phyloP scores from a whole-genome alignment of 1,140 invertebrate genomes.

The Pseudachorutes palmiensis region DNA sequence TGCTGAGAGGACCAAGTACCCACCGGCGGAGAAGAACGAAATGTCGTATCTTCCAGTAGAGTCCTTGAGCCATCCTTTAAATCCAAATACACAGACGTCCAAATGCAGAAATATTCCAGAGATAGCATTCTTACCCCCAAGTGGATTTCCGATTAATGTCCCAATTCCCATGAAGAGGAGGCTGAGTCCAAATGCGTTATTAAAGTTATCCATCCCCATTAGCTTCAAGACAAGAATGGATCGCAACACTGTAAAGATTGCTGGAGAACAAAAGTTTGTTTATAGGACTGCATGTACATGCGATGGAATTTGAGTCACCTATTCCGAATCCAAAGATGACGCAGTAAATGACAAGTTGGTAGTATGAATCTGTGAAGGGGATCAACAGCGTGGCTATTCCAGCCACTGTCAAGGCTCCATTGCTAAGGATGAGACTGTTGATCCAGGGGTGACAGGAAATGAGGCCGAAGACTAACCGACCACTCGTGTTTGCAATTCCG shows the following conservation, averaged over 20 bases:
- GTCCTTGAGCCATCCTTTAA: constrained; percentile 71
- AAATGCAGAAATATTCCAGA: background rate
- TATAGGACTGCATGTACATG: background rate
- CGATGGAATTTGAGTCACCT: background rate
- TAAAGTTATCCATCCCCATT: constrained; percentile 28
- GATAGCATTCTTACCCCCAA: constrained; percentile 19
- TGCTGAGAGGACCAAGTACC: constrained; percentile 77
- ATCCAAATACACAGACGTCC: constrained; percentile 27
- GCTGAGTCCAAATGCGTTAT: constrained; percentile 29
- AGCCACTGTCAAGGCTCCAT: background rate
- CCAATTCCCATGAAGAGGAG: constrained; percentile 32
- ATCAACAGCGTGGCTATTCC: background rate
- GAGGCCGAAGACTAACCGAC: background rate
- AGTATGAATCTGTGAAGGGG: background rate
- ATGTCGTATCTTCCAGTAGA: constrained; percentile 65
- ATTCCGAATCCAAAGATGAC: constrained; percentile 12
- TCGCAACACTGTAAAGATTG: constrained; percentile 3
- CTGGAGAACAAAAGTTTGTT: background rate
- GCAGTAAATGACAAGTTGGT: constrained; percentile 4
- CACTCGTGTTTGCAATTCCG: constrained; percentile 46
- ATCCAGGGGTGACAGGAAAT: background rate
- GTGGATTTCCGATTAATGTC: constrained; percentile 24
- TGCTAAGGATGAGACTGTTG: constrained; percentile 1
- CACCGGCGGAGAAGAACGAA: constrained; percentile 78
- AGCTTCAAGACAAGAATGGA: constrained; percentile 26